phyloP scores from a whole-genome alignment of 2,888 invertebrate genomes.

The Slavum lentiscoides region DNA sequence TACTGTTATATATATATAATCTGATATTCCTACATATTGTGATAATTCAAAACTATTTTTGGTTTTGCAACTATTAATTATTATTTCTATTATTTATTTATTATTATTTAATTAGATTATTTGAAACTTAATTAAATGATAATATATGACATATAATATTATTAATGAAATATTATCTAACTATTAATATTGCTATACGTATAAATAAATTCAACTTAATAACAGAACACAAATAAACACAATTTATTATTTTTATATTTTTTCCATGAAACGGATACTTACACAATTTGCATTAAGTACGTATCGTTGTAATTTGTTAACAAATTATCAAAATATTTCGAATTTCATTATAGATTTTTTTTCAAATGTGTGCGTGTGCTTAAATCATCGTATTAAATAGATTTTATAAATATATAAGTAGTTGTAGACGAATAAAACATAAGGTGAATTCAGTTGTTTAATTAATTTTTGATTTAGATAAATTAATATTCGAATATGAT shows the following conservation, averaged over 20 bases:
- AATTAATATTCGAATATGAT: constrained; percentile 18
- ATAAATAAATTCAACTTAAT: background rate
- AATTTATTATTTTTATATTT: constrained; percentile 9
- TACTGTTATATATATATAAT: background rate
- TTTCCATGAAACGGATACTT: background rate
- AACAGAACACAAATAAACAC: background rate
- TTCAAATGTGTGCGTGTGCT: constrained; percentile 23
- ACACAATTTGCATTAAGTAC: constrained; percentile 15
- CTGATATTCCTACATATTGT: constrained; percentile 18
- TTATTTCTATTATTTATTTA: no score
- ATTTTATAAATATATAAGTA: constrained; percentile 19
- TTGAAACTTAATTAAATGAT: background rate
- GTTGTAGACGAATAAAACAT: background rate
- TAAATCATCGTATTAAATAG: constrained; percentile 11
- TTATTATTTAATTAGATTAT: no score
- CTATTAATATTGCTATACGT: background rate
- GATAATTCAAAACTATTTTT: constrained; percentile 1
- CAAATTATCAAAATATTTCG: constrained; percentile 1
- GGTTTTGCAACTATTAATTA: background rate
- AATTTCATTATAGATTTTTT: constrained; percentile 16
- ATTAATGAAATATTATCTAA: background rate
- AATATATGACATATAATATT: background rate
- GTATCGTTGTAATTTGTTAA: constrained; percentile 19
- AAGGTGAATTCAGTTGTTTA: constrained; percentile 2
- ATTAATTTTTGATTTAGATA: background rate